Base-by-base conservation (phyloP, 2,888 invertebrate species). In the Perdita meconis region DNA sequence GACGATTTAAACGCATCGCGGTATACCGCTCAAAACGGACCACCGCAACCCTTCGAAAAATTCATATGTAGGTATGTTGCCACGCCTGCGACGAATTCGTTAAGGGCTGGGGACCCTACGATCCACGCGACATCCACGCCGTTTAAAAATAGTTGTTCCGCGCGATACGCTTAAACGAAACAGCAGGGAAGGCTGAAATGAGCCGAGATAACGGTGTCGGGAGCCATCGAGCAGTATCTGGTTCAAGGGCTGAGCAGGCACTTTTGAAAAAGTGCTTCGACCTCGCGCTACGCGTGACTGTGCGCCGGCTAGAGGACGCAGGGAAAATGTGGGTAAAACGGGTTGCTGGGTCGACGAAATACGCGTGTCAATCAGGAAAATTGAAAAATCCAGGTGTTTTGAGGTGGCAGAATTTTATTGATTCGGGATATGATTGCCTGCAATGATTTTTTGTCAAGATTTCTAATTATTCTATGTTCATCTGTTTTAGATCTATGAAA, bases 211-310 rank as follows among this genome's bases (percentile, higher is more conserved):
- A 74, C 68, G 64, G 55, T 51, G 50, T 64, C 60, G 42, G n/a
- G 55, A 68, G 67, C 38, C 56, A 64, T 55, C 53, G 74, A 75
- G 70, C 16, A 19, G 75, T 74, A 78, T 78, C 77, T 78, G 75
- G 77, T 69, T 78, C 77, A 78, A 78, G 77, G 77, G 75, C 75
- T 56, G 68, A 22, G 40, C 66, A 22, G 16, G 34, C 59, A 50
- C 64, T 69, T 78, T 78, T 69, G 60, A 74, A 68, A 73, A 74
- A 60, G 68, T 78, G n/a, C 77, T 64, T 60, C 55, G 61, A 69
- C 63, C 64, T 65, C 63, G 64, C 55, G 22, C 8, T 24, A 51
- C 51, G 42, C n/a, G 36, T 26, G 55, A 67, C 36, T 19, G 53
- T 22, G 16, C n/a, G n/a, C 40, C 61, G n/a, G 63, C 13, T 22